A percentile compares a stretch with the other conserved stretches of the same genome.
These are phyloP conservation scores for Manis javanica DNA, from an alignment of 2,797 vertebrate genomes.

Conservation along the genomic window DNA sequence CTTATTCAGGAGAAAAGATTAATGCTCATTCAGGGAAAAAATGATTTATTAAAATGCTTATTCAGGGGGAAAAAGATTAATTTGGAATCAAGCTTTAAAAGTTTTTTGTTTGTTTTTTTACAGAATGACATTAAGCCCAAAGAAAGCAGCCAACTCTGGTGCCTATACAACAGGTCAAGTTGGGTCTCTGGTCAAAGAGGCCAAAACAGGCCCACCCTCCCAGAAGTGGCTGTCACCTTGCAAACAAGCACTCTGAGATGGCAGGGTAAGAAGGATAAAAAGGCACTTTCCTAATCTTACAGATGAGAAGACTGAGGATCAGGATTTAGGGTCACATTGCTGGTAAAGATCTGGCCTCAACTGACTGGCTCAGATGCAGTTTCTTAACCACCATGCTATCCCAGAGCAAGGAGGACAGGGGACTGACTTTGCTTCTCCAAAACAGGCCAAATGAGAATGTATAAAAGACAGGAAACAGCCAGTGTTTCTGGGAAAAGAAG, in stretches of 20 bases:
- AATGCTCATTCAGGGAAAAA: constrained; percentile 30
- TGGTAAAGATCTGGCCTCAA: background rate
- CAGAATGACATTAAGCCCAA: background rate
- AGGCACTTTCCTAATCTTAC: background rate
- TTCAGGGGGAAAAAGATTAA: background rate
- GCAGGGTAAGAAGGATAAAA: background rate
- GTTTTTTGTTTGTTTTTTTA: background rate
- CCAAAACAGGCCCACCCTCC: background rate
- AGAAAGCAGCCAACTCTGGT: background rate
- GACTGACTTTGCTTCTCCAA: background rate
- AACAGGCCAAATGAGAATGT: background rate
- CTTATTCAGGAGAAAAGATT: constrained; percentile 44
- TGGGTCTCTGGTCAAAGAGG: background rate
- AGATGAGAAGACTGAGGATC: background rate
- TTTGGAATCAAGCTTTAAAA: constrained; percentile 54
- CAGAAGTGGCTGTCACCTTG: background rate
- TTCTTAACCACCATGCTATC: background rate
- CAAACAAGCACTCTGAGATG: background rate
- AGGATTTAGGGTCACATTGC: background rate
- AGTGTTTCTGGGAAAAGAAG: background rate
- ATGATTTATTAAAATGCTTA: constrained; percentile 61
- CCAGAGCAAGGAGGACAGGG: background rate
- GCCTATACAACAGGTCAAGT: background rate
- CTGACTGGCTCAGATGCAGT: background rate
- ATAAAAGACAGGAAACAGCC: background rate